Conservation (phyloP, 2,113 vertebrate genomes). For the Piaya cayana region DNA sequence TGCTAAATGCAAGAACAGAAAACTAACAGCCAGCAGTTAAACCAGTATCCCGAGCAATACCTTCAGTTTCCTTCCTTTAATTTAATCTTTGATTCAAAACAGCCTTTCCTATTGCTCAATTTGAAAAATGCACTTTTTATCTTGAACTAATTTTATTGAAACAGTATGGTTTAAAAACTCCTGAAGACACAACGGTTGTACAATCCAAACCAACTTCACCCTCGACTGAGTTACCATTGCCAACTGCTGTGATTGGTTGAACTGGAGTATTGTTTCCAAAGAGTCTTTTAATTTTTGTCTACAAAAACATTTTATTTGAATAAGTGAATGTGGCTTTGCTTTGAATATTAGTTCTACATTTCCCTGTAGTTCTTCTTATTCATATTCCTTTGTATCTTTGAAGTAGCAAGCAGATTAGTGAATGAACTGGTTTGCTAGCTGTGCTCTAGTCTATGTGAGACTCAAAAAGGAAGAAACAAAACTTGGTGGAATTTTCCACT, state of each 20-base stretch:
- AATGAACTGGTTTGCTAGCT: not conserved
- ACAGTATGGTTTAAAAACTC: not conserved
- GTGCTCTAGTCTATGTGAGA: rapidly evolving
- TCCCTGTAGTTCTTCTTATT: not conserved
- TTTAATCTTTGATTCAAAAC: not conserved
- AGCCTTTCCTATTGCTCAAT: not conserved
- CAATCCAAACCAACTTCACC: not conserved
- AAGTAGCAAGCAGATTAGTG: not conserved
- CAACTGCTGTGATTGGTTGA: not conserved
- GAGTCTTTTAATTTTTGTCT: not conserved
- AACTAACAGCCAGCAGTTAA: not conserved
- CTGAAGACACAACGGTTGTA: not conserved
- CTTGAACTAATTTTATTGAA: not conserved
- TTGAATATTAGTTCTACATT: not conserved
- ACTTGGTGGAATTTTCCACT: not conserved
- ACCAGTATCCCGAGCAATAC: not conserved
- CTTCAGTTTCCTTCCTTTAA: not conserved
- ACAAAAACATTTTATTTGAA: not conserved
- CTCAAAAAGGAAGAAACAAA: not conserved
- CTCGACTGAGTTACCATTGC: not conserved
- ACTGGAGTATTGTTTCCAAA: not conserved
- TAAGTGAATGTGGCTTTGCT: not conserved
- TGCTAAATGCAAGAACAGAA: not conserved
- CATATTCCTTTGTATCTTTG: not conserved
- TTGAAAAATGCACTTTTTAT: not conserved